Conservation (phyloP, 2,113 vertebrate species). For the Etheostoma spectabile region DNA sequence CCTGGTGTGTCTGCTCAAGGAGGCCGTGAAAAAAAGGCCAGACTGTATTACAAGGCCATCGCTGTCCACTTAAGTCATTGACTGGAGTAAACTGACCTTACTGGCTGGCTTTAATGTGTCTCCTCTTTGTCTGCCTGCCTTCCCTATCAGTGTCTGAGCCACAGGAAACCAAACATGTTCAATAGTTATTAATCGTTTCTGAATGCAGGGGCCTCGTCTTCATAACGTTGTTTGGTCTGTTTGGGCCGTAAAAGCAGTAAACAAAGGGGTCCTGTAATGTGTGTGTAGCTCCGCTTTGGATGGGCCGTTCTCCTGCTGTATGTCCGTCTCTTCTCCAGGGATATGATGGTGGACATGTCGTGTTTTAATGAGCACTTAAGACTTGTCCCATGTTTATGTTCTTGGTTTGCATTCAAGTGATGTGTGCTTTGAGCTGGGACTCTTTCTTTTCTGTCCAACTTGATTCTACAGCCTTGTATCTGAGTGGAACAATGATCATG, state of each 20-base stretch:
- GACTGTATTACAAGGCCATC: constrained; percentile 76
- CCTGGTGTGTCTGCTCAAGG: constrained; percentile 56
- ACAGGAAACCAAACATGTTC: constrained; percentile 84
- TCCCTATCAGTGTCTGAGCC: constrained; percentile 82
- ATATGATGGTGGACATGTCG: constrained; percentile 31
- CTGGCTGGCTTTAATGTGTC: constrained; percentile 83
- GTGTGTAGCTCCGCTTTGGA: constrained; percentile 35
- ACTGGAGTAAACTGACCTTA: constrained; percentile 86
- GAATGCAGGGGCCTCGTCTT: constrained; percentile 74
- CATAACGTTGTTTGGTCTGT: constrained; percentile 73
- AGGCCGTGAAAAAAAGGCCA: constrained; percentile 68
- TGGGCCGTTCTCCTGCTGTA: constrained; percentile 13
- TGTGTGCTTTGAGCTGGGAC: background rate
- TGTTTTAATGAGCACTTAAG: constrained; percentile 51
- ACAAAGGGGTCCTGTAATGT: constrained; percentile 64
- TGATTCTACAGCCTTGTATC: background rate
- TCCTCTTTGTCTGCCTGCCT: constrained; percentile 82
- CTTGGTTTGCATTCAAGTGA: constrained; percentile 40
- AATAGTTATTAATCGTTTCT: constrained; percentile 84
- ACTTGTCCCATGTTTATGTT: constrained; percentile 37
- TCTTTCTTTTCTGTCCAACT: constrained; percentile 1
- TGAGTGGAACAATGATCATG: background rate
- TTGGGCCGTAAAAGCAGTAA: constrained; percentile 65
- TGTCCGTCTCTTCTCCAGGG: constrained; percentile 19
- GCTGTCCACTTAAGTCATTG: constrained; percentile 85